Evolutionary conservation across 2,888 invertebrate species (phyloP).

Genomic region (Siphlonurus alternatus): DNA sequence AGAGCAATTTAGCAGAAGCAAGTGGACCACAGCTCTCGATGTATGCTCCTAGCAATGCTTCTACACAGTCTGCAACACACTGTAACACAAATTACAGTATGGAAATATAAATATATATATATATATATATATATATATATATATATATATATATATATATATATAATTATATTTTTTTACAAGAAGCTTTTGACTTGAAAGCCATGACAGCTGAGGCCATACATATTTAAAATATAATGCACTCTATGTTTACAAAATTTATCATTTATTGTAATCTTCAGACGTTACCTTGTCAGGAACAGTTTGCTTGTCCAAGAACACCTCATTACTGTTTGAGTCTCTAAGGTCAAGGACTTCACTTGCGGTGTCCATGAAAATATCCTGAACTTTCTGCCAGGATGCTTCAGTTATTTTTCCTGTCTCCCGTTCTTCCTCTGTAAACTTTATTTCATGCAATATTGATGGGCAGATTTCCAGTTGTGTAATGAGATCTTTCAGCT

Average conservation of each 20-base stretch:
- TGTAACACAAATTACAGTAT: not conserved
- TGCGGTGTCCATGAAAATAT: conserved; percentile 25
- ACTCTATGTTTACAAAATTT: too few relatives aligned
- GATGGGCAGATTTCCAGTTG: conserved; percentile 27
- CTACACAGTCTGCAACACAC: conserved; percentile 62
- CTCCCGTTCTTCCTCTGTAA: conserved; percentile 29
- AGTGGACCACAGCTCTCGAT: conserved; percentile 35
- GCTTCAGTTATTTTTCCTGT: conserved; percentile 9
- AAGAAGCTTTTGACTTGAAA: too few relatives aligned
- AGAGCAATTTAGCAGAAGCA: conserved; percentile 37
- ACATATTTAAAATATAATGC: too few relatives aligned
- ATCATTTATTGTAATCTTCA: too few relatives aligned
- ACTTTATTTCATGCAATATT: conserved; percentile 30
- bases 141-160: too few relatives aligned
- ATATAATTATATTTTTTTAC: too few relatives aligned
- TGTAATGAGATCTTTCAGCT: conserved; percentile 9
- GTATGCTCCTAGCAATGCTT: conserved; percentile 69
- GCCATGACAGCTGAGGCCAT: too few relatives aligned
- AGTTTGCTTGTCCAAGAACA: conserved; percentile 30
- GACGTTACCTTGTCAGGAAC: conserved; percentile 39
- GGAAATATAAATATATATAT: too few relatives aligned
- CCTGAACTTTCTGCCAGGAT: conserved; percentile 8
- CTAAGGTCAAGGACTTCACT: conserved; percentile 22
- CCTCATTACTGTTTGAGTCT: conserved; percentile 23
- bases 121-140: too few relatives aligned